Percentiles rank a stretch among this genome's conserved stretches.
These are phyloP conservation scores for Falco naumanni DNA, from an alignment of 2,797 vertebrate genomes.

Conservation along the genomic window DNA sequence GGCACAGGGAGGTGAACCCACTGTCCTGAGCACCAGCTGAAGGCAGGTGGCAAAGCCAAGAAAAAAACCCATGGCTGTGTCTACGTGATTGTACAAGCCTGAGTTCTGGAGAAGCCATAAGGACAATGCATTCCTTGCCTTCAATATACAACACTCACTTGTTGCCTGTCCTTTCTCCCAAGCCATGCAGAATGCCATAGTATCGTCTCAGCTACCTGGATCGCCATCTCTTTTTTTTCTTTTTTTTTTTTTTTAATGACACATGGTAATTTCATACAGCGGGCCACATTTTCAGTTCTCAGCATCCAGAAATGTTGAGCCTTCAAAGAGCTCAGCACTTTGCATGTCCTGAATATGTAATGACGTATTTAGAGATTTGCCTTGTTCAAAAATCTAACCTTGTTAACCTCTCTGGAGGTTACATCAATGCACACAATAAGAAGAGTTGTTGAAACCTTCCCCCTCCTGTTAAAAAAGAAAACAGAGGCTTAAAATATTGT, in stretches of 20 bases:
- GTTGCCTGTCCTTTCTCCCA: not conserved
- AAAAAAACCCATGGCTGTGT: not conserved
- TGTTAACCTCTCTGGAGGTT: not conserved
- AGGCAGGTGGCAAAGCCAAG: not conserved
- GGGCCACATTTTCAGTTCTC: not conserved
- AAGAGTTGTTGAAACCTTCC: not conserved
- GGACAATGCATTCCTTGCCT: not conserved
- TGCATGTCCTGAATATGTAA: not conserved
- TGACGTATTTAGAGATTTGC: not conserved
- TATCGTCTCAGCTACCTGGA: not conserved
- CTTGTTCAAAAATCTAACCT: not conserved
- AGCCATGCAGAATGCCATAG: not conserved
- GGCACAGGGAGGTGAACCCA: not conserved
- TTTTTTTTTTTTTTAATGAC: not conserved
- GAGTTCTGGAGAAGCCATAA: not conserved
- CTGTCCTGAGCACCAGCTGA: not conserved
- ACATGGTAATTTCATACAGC: not conserved
- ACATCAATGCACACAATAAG: not conserved
- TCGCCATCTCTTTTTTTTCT: not conserved
- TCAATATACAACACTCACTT: not conserved
- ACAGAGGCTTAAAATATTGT: not conserved
- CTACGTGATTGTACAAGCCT: not conserved
- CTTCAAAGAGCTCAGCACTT: not conserved
- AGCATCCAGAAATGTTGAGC: not conserved
- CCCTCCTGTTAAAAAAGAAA: not conserved